Base-by-base conservation (phyloP, 2,888 invertebrate species). In the Rhingia campestris region DNA sequence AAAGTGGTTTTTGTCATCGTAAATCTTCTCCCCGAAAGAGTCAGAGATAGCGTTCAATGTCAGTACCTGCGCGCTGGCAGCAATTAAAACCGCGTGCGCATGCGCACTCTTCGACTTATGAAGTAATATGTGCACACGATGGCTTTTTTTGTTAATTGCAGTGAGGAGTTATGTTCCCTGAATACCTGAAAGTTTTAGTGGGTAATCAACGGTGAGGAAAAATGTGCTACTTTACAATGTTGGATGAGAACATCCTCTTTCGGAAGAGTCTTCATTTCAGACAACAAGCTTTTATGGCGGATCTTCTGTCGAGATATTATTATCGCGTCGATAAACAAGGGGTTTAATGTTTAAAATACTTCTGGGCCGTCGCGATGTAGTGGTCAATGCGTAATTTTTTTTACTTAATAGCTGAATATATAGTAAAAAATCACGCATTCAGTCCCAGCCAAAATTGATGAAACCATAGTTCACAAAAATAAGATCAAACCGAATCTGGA, bases 1-100 rank as follows among this genome's bases (percentile, higher is more conserved):
- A 82, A 82, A 82, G 81, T 72, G 77, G 49, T 82, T 81, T 81
- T 82, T 73, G 81, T 76, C 77, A 67, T 82, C 67, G 63, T 77
- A 82, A 82, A 77, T 77, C 77, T 76, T 67, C 45, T 37, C 30
- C 61, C 54, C n/a, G 53, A 22, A 22, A 22, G 58, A 75, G 53
- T 66, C 63, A 43, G 56, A 63, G 41, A 63, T 32, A 63, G 56
- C 12, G 41, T 41, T 76, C 66, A 64, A 70, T 76, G 81, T 51
- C 77, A 66, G 39, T 63, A 35, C 67, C 54, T 45, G 30, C 6
- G 35, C 39, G 49, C 30, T 14, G 30, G 6, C 33, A 51, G 14
- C 59, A 69, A 58, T 58, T 47, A 43, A 67, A 79, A 79, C 47
- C 73, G 39, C 22, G 22, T 22, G 22, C 22, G 22, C 1, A 22